Evolutionary conservation across 2,113 vertebrate species (phyloP).

Genomic region (Halichoeres trimaculatus): DNA sequence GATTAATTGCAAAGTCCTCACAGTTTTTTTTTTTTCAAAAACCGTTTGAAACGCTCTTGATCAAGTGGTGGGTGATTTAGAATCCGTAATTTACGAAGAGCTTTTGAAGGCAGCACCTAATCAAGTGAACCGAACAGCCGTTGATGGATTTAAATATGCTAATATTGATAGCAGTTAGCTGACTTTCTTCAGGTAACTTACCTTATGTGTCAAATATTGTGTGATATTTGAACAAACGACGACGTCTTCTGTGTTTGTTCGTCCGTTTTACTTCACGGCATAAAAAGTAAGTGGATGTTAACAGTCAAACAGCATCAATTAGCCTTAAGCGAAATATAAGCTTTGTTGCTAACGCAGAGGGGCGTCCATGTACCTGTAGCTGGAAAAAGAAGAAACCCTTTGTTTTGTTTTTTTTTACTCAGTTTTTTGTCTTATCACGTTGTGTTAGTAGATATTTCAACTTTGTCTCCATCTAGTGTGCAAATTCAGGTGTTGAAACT

Average conservation of each 20-base stretch:
- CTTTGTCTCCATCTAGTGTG: constrained; percentile 73
- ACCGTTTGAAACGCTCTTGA: neutral
- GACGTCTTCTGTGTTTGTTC: neutral
- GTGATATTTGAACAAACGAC: neutral
- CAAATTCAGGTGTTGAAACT: neutral
- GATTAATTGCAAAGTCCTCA: no score
- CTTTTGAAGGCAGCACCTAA: neutral
- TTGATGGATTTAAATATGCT: neutral
- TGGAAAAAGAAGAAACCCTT: no score
- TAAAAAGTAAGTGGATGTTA: neutral
- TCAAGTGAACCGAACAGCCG: neutral
- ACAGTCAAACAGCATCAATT: neutral
- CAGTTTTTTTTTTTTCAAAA: no score
- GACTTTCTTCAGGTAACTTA: neutral
- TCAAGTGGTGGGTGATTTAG: neutral
- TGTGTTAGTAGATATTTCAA: constrained; percentile 1
- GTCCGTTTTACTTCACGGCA: neutral
- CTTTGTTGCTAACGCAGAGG: neutral
- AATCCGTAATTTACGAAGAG: neutral
- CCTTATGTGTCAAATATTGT: rapidly evolving
- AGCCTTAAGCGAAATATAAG: neutral
- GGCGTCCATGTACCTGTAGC: neutral
- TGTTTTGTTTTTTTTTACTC: no score
- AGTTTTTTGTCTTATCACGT: neutral
- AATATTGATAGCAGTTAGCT: neutral